Percentiles rank a stretch among this genome's conserved stretches.
Conservation (phyloP, 2,888 invertebrate species). For the Pegoplata infirma region DNA sequence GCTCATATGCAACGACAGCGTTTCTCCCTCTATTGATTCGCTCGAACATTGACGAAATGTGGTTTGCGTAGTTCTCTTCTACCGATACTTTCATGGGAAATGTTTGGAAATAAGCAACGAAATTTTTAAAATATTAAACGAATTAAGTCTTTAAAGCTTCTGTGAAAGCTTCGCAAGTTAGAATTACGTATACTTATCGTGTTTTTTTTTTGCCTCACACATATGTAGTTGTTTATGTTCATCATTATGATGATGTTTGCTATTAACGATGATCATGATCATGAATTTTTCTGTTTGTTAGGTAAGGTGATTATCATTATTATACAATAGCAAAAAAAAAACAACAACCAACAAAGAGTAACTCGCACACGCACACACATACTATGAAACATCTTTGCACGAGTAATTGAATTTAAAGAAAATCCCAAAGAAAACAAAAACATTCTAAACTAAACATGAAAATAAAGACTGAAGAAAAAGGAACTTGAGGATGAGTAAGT, state of each 20-base stretch:
- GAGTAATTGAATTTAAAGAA: constrained; percentile 40
- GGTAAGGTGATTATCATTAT: constrained; percentile 38
- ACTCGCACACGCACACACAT: background rate
- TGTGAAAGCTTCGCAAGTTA: background rate
- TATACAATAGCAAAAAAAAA: constrained; percentile 47
- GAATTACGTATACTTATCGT: background rate
- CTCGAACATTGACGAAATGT: too few species aligned
- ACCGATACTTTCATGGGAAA: too few species aligned
- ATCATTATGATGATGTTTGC: constrained; percentile 14
- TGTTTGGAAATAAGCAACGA: too few species aligned
- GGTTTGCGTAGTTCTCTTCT: too few species aligned
- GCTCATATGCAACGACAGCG: too few species aligned
- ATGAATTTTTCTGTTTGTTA: constrained; percentile 36
- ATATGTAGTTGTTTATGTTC: constrained; percentile 36
- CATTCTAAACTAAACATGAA: constrained; percentile 11
- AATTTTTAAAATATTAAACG: too few species aligned
- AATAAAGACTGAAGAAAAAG: constrained; percentile 23
- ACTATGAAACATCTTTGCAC: background rate
- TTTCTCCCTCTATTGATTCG: too few species aligned
- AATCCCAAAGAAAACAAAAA: constrained; percentile 7
- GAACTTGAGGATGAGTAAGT: constrained; percentile 32
- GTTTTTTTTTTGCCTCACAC: background rate
- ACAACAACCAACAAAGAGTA: constrained; percentile 16
- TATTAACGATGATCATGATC: constrained; percentile 37
- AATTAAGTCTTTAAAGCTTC: background rate